Conservation (phyloP, 2,113 vertebrate species). For the Periophthalmus modestus region DNA sequence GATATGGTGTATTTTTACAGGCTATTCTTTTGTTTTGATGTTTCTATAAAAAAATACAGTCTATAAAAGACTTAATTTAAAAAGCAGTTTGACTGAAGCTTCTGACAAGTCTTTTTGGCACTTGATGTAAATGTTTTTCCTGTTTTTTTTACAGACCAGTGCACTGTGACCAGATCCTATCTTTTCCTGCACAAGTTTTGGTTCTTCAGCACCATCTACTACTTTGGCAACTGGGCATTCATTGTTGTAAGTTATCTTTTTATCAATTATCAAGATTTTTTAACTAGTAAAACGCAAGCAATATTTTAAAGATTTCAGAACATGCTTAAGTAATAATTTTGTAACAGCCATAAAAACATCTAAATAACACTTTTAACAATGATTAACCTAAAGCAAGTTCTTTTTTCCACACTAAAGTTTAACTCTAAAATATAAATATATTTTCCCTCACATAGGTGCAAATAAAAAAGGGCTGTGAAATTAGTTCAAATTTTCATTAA, state of each 20-base stretch:
- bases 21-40: background rate
- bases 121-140: background rate
- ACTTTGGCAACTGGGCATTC: slow-evolving; percentile 98
- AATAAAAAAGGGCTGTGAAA: too few species aligned
- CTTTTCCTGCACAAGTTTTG: slow-evolving; percentile 99
- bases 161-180: slow-evolving; percentile 91
- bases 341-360: too few species aligned
- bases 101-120: background rate
- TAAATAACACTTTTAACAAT: too few species aligned
- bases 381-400: too few species aligned
- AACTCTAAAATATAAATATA: too few species aligned
- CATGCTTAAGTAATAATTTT: too few species aligned
- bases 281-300: too few species aligned
- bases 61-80: background rate
- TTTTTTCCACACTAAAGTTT: too few species aligned
- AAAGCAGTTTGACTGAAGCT: background rate
- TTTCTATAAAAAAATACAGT: background rate
- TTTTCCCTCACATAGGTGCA: too few species aligned
- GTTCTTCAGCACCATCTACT: slow-evolving; percentile 98
- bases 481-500: too few species aligned
- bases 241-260: slow-evolving; percentile 85
- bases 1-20: background rate
- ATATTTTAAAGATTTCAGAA: too few species aligned
- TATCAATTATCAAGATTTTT: too few species aligned
- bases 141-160: slow-evolving; percentile 85